A percentile compares a stretch with the other conserved stretches of the same genome.
phyloP scores from a whole-genome alignment of 2,797 vertebrate genomes.

The Galago senegalensis region DNA sequence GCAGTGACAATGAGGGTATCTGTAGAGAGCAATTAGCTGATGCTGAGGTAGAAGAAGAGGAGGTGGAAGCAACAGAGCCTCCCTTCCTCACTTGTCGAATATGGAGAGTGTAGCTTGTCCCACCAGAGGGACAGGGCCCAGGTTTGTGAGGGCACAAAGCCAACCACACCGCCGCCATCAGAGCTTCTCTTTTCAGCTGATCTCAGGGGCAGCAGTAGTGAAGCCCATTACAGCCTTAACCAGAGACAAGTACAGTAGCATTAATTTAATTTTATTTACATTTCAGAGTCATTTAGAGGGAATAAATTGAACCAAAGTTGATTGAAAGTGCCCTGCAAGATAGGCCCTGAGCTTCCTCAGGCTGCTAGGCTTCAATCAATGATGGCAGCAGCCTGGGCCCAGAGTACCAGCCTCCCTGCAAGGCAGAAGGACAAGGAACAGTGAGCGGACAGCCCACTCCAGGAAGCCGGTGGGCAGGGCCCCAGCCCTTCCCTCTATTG shows the following conservation, averaged over 20 bases:
- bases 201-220: slow-evolving; percentile 80
- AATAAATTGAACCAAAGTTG: slow-evolving; percentile 88
- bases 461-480: not conserved
- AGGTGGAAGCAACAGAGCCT: too few species aligned
- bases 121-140: not conserved
- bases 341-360: slow-evolving; percentile 83
- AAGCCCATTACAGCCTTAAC: slow-evolving; percentile 85
- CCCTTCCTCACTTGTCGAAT: not conserved
- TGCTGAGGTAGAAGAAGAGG: not conserved
- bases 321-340: slow-evolving; percentile 89
- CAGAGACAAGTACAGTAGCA: slow-evolving; percentile 86
- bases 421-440: not conserved
- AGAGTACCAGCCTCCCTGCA: slow-evolving; percentile 21
- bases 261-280: slow-evolving; percentile 91
- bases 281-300: slow-evolving; percentile 89
- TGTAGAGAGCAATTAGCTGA: not conserved
- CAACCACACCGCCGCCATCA: too few species aligned
- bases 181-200: not conserved
- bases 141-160: not conserved
- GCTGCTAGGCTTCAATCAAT: slow-evolving; percentile 81
- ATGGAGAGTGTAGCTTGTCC: not conserved
- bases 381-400: slow-evolving; percentile 81
- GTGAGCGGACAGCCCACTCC: not conserved
- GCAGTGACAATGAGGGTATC: not conserved
- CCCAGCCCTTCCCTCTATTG: not conserved